Base-by-base conservation (phyloP, 2,888 invertebrate genomes). In the Ceriagrion tenellum region DNA sequence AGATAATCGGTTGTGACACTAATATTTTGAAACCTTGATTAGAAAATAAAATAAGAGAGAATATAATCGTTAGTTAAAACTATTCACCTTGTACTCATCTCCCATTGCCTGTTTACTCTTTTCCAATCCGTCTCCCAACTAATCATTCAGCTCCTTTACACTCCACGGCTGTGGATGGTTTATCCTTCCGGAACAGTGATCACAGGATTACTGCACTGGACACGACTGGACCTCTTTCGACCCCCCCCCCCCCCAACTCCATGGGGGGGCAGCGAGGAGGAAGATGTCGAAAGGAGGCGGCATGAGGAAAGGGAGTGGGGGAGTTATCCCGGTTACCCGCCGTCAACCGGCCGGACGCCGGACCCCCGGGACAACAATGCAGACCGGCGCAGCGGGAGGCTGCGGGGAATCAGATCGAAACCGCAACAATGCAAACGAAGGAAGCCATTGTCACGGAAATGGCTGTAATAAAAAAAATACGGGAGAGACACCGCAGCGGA, bases 401-500 rank as follows among this genome's bases (percentile, higher is more conserved):
- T 23, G 35, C 40, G 35, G 35, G n/a, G 69, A 93, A 93, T 47
- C 93, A 93, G 93, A 69, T 93, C 69, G 69, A 26, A 35, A 93
- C 74, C 74, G 69, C 93, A 93, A 93, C 93, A 93, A 93, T 93
- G 69, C 93, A 81, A 35, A 35, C 30, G 81, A 81, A 81, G 81
- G 90, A 55, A 13, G 63, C 91, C 91, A 91, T 91, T 91, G 91
- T 91, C 63, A 40, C 35, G 81, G 35, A 35, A 35, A 69, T 10
- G 30, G 35, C 35, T 35, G n/a, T 35, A 35, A 35, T 35, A 35
- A 81, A 35, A 81, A n/a, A 69, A 81, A 30, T 8, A 4, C 30
- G 35, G 13, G 81, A 81, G 81, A 16, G 81, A 81, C 30, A 81
- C 81, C 18, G 35, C 81, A 12, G n/a, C 8, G 6, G 74, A 30